Conservation (phyloP, 2,888 invertebrate genomes). For the Cephus nigrinus region DNA sequence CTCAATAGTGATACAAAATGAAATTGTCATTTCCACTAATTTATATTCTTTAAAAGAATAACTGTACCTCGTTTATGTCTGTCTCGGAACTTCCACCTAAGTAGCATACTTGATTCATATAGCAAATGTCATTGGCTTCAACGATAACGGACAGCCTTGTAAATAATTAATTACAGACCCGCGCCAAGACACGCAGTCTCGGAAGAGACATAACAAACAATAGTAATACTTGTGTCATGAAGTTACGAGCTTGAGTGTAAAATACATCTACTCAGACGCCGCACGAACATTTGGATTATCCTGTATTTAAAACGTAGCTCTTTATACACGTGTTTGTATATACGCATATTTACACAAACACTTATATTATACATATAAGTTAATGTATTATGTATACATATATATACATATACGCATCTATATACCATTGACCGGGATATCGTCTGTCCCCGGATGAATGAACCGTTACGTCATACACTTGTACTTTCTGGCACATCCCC, state of each 20-base stretch:
- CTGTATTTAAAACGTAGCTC: background rate
- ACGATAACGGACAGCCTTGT: too few relatives aligned
- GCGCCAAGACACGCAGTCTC: background rate
- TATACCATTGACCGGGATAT: constrained; percentile 63
- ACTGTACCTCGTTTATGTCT: too few relatives aligned
- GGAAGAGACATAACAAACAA: background rate
- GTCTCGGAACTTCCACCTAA: too few relatives aligned
- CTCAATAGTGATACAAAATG: too few relatives aligned
- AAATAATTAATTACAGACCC: too few relatives aligned
- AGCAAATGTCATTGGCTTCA: too few relatives aligned
- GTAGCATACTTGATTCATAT: too few relatives aligned
- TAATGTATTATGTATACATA: constrained; percentile 12
- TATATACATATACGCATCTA: constrained; percentile 33
- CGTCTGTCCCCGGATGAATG: constrained; percentile 64
- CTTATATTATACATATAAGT: constrained; percentile 14
- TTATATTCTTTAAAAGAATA: too few relatives aligned
- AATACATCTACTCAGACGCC: background rate
- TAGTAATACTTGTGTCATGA: background rate
- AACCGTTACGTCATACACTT: constrained; percentile 64
- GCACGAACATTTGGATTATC: background rate
- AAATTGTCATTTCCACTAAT: too few relatives aligned
- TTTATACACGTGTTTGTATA: background rate
- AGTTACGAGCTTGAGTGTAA: background rate
- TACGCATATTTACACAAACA: background rate
- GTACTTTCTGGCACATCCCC: constrained; percentile 53